A percentile compares a stretch with the other conserved stretches of the same genome.
Evolutionary conservation across 2,888 invertebrate genomes (phyloP).

Genomic region (Helleia helle): DNA sequence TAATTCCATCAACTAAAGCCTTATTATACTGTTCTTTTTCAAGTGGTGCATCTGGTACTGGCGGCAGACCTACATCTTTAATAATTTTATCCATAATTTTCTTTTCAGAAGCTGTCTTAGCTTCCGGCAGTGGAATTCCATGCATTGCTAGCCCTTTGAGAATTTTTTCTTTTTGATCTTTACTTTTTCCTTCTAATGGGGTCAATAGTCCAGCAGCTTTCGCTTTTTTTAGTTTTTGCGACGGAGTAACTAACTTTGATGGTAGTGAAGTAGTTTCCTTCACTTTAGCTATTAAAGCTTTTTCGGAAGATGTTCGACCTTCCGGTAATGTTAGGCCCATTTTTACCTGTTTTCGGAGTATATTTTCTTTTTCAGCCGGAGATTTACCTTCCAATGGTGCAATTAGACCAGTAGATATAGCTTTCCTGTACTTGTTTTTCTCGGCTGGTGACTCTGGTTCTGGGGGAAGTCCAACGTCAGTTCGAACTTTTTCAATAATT

Average conservation of each 20-base stretch:
- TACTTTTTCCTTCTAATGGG: conserved; percentile 20
- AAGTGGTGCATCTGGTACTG: conserved; percentile 15
- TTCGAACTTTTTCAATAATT: conserved; percentile 19
- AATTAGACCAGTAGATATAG: conserved; percentile 27
- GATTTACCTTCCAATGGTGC: conserved; percentile 32
- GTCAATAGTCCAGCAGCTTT: conserved; percentile 22
- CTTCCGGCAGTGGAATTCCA: conserved; percentile 27
- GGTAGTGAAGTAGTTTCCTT: conserved; percentile 1
- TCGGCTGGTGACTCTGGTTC: conserved; percentile 25
- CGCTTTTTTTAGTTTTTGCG: conserved; percentile 19
- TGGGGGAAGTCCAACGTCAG: conserved; percentile 24
- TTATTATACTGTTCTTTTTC: conserved; percentile 23
- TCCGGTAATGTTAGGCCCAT: conserved; percentile 16
- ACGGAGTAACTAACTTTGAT: conserved; percentile 1
- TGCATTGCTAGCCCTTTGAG: conserved; percentile 19
- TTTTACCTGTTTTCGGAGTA: conserved; percentile 14
- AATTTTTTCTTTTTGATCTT: conserved; percentile 19
- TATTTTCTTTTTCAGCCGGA: conserved; percentile 23
- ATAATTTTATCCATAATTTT: conserved; percentile 19
- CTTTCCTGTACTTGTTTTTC: conserved; percentile 27
- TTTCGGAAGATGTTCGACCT: conserved; percentile 18
- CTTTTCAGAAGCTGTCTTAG: conserved; percentile 26
- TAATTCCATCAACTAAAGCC: conserved; percentile 25
- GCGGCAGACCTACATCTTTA: conserved; percentile 21
- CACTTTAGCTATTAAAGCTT: conserved; percentile 14